These are phyloP conservation scores for Pogonocherus hispidulus DNA, from an alignment of 2,888 invertebrate species.

Conservation along the genomic window DNA sequence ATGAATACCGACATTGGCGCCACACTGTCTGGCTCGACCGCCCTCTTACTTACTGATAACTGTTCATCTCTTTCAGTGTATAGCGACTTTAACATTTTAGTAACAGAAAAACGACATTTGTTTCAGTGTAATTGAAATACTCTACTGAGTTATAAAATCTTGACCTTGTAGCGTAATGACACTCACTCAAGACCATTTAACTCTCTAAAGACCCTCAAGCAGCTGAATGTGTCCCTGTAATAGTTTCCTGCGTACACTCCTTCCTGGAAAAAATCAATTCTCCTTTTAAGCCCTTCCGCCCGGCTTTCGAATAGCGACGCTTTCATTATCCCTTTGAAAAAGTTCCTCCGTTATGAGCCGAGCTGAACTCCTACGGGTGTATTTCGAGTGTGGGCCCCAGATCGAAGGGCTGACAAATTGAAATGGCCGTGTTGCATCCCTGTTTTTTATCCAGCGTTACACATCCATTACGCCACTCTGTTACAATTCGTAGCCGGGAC, in stretches of 20 bases:
- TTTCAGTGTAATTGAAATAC: too few relatives aligned
- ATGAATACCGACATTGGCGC: too few relatives aligned
- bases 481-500: not conserved
- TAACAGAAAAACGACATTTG: too few relatives aligned
- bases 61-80: too few relatives aligned
- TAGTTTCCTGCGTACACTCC: not conserved
- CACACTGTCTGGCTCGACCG: too few relatives aligned
- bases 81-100: too few relatives aligned
- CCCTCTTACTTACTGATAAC: too few relatives aligned
- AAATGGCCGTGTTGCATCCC: conserved; percentile 60
- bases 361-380: conserved; percentile 63
- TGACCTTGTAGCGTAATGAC: too few relatives aligned
- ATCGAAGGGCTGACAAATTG: conserved; percentile 66
- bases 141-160: too few relatives aligned
- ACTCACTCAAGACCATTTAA: too few relatives aligned
- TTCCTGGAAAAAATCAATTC: conserved; percentile 7
- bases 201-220: not conserved
- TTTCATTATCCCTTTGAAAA: conserved; percentile 47
- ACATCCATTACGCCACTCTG: conserved; percentile 22
- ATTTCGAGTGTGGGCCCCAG: conserved; percentile 63
- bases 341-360: conserved; percentile 63
- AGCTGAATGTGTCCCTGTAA: not conserved
- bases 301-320: conserved; percentile 32
- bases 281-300: not conserved
- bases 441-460: conserved; percentile 32